Evolutionary conservation across 2,888 invertebrate species (phyloP), one percentile per base, ranked within the genome.

Genomic region (Notodonta ziczac): DNA sequence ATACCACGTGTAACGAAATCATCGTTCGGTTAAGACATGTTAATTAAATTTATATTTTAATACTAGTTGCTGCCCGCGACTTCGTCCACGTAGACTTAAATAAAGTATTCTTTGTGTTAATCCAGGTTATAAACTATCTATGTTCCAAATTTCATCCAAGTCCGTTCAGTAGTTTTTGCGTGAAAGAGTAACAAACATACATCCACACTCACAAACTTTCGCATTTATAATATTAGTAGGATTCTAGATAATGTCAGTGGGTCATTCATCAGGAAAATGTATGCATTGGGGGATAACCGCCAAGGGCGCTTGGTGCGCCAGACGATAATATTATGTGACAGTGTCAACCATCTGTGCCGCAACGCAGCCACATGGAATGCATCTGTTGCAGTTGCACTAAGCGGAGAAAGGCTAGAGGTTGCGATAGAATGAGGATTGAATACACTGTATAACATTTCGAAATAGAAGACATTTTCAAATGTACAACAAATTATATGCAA

Each of bases 371-470:
- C 62, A 64, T 70, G 67, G 65, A 62, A 55, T 50, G 32, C 63
- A 61, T 55, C 58, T 69, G 61, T 56, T 59, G 51, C 46, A 69
- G 61, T 56, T 59, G 51, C 46, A 69, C 60, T 60, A 60, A 56
- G 66, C 59, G 53, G 50, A 10, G 7, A 50, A 16, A 50, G 50
- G 16, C 50, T 50, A 24, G 24, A 24, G 14, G 8, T 50, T 50
- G 10, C 16, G 16, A 50, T 5, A 50, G 16, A 9, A 50, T 50
- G 10, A 50, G 13, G 4, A 46, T n/a, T 46, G 0, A 0, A n/a
- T n/a, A 8, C 2, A 2, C 4, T 35, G 7, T 35, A 6, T 35
- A 35, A 35, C 7, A 6, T 35, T 35, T 6, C 7, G 4, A 5
- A 35, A 35, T 35, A 35, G 5, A 35, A 35, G 24, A 24, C 24